phyloP scores from a whole-genome alignment of 2,888 invertebrate species.

The Junonia oenone region DNA sequence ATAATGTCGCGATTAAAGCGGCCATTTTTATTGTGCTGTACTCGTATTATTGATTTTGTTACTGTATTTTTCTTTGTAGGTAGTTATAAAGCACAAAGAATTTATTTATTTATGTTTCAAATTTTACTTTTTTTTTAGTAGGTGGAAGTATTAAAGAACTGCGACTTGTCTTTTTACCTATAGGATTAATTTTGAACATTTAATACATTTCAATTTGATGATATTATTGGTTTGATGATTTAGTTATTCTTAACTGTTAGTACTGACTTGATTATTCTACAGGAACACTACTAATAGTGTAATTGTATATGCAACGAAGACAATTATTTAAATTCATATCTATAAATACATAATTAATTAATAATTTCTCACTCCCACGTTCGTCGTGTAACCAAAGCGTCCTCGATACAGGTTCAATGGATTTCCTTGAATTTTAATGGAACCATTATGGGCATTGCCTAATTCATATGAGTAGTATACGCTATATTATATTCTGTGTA shows the following conservation, averaged over 20 bases:
- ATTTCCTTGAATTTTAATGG: slow-evolving; percentile 53
- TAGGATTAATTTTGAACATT: too few species aligned
- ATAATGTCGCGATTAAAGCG: neutral
- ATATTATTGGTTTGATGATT: too few species aligned
- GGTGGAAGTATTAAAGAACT: too few species aligned
- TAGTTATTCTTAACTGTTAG: neutral
- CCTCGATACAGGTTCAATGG: slow-evolving; percentile 41
- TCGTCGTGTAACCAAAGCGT: neutral
- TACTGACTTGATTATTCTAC: neutral
- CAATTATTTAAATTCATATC: neutral
- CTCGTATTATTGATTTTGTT: neutral
- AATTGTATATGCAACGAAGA: neutral
- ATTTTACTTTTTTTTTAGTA: too few species aligned
- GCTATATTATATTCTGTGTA: slow-evolving; percentile 40
- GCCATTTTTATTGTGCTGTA: neutral
- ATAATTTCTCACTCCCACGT: slow-evolving; percentile 9
- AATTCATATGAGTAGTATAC: slow-evolving; percentile 24
- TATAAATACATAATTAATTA: slow-evolving; percentile 5
- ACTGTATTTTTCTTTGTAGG: too few species aligned
- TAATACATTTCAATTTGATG: too few species aligned
- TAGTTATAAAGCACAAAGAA: too few species aligned
- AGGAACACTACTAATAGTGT: neutral
- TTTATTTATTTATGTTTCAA: too few species aligned
- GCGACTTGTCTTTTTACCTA: too few species aligned
- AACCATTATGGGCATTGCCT: slow-evolving; percentile 27